phyloP scores from a whole-genome alignment of 2,113 vertebrate species.

The Ptychochromis oligacanthus region DNA sequence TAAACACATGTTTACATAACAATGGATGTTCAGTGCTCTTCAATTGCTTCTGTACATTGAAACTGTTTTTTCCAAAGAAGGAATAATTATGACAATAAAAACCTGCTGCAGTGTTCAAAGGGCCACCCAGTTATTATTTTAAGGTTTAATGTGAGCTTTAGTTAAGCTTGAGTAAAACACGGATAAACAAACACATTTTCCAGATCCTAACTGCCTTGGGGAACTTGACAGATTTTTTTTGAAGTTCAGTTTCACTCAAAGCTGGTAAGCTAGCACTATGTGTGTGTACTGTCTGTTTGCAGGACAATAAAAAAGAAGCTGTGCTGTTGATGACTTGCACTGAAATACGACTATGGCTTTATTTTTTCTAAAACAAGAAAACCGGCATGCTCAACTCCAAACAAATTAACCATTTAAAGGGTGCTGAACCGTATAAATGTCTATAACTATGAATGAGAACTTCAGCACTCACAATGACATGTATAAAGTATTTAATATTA shows the following conservation, averaged over 20 bases:
- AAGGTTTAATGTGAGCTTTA: neutral
- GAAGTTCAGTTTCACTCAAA: neutral
- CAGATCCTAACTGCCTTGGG: neutral
- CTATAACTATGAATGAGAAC: too few species aligned
- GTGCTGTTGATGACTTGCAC: too few species aligned
- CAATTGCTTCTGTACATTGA: neutral
- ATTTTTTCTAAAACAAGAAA: too few species aligned
- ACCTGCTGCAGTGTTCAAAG: neutral
- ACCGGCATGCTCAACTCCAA: too few species aligned
- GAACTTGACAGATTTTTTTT: neutral
- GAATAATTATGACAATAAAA: neutral
- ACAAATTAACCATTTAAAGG: too few species aligned
- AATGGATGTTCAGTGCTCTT: neutral
- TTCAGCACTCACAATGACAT: too few species aligned
- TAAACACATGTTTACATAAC: neutral
- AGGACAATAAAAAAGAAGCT: too few species aligned
- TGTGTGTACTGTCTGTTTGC: too few species aligned
- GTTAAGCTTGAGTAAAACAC: neutral
- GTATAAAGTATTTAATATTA: too few species aligned
- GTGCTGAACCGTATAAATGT: too few species aligned
- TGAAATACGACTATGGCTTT: too few species aligned
- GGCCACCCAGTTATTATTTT: neutral
- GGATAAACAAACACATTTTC: neutral
- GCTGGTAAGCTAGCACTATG: too few species aligned
- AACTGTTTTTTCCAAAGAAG: rapidly evolving